phyloP scores from a whole-genome alignment of 2,113 vertebrate species.

The Zapornia atra region DNA sequence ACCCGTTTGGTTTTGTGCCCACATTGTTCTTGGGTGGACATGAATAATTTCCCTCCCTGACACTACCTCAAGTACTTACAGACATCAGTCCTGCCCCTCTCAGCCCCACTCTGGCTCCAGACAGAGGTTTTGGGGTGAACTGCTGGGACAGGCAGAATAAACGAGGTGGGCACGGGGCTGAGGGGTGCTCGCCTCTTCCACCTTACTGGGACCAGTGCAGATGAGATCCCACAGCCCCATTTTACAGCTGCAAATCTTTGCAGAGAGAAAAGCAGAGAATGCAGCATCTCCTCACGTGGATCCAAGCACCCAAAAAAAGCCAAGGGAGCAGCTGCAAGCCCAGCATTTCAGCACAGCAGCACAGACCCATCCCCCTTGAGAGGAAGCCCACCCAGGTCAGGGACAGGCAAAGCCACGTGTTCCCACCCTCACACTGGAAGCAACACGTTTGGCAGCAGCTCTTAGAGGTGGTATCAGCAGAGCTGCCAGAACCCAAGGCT shows the following conservation, averaged over 20 bases:
- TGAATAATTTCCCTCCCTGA: neutral
- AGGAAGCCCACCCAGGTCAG: neutral
- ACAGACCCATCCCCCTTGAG: neutral
- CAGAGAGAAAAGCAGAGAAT: neutral
- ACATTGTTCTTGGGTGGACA: neutral
- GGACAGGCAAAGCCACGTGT: neutral
- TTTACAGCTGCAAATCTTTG: neutral
- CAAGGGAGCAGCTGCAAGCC: neutral
- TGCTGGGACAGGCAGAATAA: neutral
- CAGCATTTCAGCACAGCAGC: neutral
- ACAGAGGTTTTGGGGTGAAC: neutral
- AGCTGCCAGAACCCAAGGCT: neutral
- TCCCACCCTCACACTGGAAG: neutral
- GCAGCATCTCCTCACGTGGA: neutral
- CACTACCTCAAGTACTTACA: neutral
- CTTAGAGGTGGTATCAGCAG: neutral
- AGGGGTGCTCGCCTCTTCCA: neutral
- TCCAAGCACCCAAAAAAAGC: neutral
- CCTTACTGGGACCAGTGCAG: fast-evolving
- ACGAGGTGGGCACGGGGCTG: neutral
- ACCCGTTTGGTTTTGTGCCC: neutral
- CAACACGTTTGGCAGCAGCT: neutral
- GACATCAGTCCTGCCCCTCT: neutral
- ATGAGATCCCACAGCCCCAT: neutral
- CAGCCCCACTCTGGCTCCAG: neutral